These are phyloP conservation scores for Capricornis sumatraensis DNA, from an alignment of 2,113 vertebrate species.

Conservation along the genomic window DNA sequence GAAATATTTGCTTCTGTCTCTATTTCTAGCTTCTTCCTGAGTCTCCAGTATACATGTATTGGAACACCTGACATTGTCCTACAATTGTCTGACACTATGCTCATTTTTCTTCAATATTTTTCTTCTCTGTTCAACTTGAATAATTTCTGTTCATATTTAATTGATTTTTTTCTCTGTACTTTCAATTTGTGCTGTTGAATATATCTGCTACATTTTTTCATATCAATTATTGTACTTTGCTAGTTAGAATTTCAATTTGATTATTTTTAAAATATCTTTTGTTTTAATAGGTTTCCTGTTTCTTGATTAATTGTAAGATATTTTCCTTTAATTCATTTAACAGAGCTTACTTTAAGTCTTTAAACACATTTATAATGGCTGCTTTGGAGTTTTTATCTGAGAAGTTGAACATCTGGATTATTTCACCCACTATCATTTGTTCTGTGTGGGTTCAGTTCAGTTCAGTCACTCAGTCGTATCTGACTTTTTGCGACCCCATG, in stretches of 20 bases:
- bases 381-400: background rate
- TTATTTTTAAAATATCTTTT: background rate
- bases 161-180: background rate
- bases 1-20: background rate
- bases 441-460: background rate
- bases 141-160: background rate
- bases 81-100: background rate
- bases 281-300: background rate
- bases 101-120: background rate
- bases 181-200: background rate
- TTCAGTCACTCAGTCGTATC: background rate
- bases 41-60: background rate
- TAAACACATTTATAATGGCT: background rate
- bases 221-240: background rate
- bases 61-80: background rate
- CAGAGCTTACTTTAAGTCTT: background rate
- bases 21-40: background rate
- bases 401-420: background rate
- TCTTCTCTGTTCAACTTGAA: background rate
- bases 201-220: background rate
- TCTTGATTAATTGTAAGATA: background rate
- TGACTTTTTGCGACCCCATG: background rate
- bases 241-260: background rate
- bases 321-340: background rate
- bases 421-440: background rate